A percentile compares a stretch with the other conserved stretches of the same genome.
phyloP scores from a whole-genome alignment of 2,797 vertebrate species.

The Rhabdomys pumilio region DNA sequence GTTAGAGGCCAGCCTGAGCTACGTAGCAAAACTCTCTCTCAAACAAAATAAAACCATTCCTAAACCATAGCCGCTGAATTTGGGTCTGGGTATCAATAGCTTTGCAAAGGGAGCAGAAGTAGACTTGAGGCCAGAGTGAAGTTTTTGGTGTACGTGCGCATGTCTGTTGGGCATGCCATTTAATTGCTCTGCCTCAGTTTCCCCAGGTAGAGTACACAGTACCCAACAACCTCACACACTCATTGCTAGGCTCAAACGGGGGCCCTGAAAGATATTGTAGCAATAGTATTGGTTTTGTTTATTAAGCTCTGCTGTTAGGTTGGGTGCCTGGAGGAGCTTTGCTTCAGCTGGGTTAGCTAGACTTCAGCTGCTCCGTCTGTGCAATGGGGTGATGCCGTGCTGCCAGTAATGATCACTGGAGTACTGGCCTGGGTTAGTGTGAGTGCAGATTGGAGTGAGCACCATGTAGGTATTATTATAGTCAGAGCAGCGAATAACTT shows the following conservation, averaged over 20 bases:
- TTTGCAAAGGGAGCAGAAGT: background rate
- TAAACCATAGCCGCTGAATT: background rate
- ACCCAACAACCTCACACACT: accelerated
- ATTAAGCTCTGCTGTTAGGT: background rate
- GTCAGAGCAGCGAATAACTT: background rate
- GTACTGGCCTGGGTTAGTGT: background rate
- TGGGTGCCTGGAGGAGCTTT: background rate
- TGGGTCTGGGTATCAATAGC: background rate
- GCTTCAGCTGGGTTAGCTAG: background rate
- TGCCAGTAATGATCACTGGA: background rate
- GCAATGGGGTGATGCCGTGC: background rate
- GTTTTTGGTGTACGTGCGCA: background rate
- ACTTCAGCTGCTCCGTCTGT: background rate
- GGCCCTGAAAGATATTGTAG: background rate
- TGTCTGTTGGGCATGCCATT: background rate
- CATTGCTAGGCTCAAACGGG: background rate
- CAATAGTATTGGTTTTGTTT: background rate
- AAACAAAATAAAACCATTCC: background rate
- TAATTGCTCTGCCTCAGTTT: constrained; percentile 1
- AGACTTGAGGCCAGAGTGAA: background rate
- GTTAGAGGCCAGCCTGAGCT: background rate
- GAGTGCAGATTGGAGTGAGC: background rate
- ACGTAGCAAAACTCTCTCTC: background rate
- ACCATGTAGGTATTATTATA: background rate
- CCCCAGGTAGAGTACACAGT: too few species aligned